Evolutionary conservation across 2,888 invertebrate species (phyloP).

Genomic region (Labia minor): DNA sequence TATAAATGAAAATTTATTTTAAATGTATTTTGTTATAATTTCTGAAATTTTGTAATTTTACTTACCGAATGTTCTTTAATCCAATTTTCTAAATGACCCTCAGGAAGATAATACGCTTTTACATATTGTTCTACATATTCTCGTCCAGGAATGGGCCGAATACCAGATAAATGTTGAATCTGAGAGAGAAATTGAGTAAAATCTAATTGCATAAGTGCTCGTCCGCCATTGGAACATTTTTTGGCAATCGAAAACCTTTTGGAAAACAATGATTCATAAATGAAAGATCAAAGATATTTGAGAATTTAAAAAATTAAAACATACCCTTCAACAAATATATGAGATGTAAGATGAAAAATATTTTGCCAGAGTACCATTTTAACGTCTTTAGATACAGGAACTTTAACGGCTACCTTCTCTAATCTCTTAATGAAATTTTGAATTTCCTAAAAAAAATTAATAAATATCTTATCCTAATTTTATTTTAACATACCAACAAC

Average conservation of each 20-base stretch:
- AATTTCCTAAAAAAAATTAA: conserved; percentile 44
- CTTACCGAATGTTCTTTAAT: conserved; percentile 64
- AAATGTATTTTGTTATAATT: no score
- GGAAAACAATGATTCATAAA: conserved; percentile 28
- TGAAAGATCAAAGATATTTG: no score
- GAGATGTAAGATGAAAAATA: conserved; percentile 72
- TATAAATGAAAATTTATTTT: no score
- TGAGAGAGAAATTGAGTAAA: conserved; percentile 89
- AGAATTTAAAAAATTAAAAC: no score
- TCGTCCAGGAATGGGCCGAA: conserved; percentile 76
- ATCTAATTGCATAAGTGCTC: conserved; percentile 96
- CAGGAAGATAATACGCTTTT: conserved; percentile 90
- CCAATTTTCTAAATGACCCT: conserved; percentile 79
- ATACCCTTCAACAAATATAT: conserved; percentile 86
- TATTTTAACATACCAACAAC: no score
- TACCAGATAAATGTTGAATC: conserved; percentile 70
- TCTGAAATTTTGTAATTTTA: no score
- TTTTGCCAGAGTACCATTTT: conserved; percentile 73
- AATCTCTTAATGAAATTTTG: conserved; percentile 69
- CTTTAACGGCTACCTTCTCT: conserved; percentile 56
- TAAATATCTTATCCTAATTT: background rate
- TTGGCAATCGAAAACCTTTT: conserved; percentile 71
- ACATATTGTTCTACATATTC: conserved; percentile 90
- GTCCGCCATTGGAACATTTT: conserved; percentile 90
- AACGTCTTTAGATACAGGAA: conserved; percentile 60